Base-by-base conservation (phyloP, 1,140 invertebrate species). In the Drosophila varians region DNA sequence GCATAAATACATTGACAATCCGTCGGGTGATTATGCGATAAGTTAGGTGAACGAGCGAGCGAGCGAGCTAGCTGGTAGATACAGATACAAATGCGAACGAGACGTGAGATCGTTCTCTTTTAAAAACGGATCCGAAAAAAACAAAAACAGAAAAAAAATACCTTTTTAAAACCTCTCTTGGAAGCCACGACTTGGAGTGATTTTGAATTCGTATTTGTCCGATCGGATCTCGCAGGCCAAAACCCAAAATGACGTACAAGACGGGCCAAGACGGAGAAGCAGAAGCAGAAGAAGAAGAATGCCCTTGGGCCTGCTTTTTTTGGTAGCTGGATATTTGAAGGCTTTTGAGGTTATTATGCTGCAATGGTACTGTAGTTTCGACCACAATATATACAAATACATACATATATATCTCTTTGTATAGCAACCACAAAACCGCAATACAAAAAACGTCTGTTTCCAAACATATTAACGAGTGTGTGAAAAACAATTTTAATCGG, bases 1-100 rank as follows among this genome's bases (percentile, higher is more conserved):
- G 11, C 54, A 61, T 42, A 60, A n/a, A 23, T 42, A 47, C 21
- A 54, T 58, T 72, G 60, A 69, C 77, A 77, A 76, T 77, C 61
- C 74, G 49, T 48, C 46, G 51, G 19, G 61, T 69, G 79, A 83
- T 83, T 84, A 77, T 77, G 74, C 70, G 70, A 83, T 74, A 74
- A 74, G 74, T 77, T 51, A 31, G 61, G 55, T 51, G 31, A 77
- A 57, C 53, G 69, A 64, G 73, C 76, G 62, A 14, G 36, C 12
- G 21, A 11, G 16, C 9, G 14, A 12, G 16, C 38, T 3, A 38
- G 4, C n/a, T 12, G 16, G 36, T 16, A 12, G 12, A 38, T 38
- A 16, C 36, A 12, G 12, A 38, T 38, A 16, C 36, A 12, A 12
- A 38, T 38, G 36, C 36, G 28, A 31, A 11, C n/a, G 28, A 31